phyloP scores from a whole-genome alignment of 2,888 invertebrate species.

The Trisateles emortualis region DNA sequence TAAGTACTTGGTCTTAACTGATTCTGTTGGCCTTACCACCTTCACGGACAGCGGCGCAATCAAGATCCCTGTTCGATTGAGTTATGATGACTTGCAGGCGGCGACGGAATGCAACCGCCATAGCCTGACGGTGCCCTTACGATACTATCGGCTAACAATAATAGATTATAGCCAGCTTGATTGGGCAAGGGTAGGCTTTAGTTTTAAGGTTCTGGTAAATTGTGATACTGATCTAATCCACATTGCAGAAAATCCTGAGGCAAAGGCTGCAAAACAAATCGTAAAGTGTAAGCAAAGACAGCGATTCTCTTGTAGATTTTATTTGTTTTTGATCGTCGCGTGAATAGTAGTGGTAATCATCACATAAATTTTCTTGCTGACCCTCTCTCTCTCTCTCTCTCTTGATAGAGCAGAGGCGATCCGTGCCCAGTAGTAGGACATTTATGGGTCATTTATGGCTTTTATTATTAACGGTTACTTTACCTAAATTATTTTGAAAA shows the following conservation, averaged over 20 bases:
- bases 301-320: neutral
- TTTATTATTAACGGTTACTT: too few relatives aligned
- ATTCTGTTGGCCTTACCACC: constrained; percentile 34
- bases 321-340: neutral
- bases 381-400: too few relatives aligned
- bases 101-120: constrained; percentile 48
- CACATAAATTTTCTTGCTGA: too few relatives aligned
- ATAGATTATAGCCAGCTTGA: constrained; percentile 39
- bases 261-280: neutral
- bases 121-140: constrained; percentile 36
- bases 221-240: constrained; percentile 17
- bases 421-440: too few relatives aligned
- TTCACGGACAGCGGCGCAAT: constrained; percentile 50
- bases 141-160: constrained; percentile 43
- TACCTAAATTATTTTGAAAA: too few relatives aligned
- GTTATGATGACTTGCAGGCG: constrained; percentile 59
- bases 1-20: neutral
- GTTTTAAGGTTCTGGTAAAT: constrained; percentile 18
- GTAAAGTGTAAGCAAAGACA: neutral
- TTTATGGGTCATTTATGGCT: too few relatives aligned
- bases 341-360: too few relatives aligned
- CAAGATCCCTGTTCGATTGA: constrained; percentile 64
- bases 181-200: constrained; percentile 22
- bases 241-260: constrained; percentile 11
- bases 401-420: too few relatives aligned